Conservation (phyloP, 2,113 vertebrate species). For the Typhlomys cinereus region DNA sequence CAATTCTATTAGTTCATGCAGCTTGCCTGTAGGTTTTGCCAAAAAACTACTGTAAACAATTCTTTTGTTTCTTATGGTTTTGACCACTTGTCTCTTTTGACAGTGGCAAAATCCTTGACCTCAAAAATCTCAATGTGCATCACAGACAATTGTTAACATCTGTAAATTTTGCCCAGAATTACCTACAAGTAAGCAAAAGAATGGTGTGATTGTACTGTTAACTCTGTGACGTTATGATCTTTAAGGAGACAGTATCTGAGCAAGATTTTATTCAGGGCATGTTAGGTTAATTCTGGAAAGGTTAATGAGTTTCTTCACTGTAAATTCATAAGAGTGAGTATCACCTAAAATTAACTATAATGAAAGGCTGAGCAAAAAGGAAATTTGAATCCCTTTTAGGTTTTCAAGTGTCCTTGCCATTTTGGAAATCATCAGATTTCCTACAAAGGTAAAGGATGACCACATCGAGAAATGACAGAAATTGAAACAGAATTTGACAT, state of each 20-base stretch:
- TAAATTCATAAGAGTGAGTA: not conserved
- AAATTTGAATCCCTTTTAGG: constrained; percentile 36
- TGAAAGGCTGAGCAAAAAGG: constrained; percentile 34
- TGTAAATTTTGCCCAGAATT: constrained; percentile 41
- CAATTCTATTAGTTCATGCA: not conserved
- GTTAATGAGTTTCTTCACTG: constrained; percentile 27
- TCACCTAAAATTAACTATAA: constrained; percentile 26
- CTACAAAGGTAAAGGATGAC: not conserved
- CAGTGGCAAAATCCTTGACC: not conserved
- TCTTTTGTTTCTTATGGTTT: not conserved
- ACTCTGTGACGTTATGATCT: not conserved
- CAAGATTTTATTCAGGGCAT: constrained; percentile 29
- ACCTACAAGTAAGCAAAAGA: not conserved
- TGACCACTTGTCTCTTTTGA: not conserved
- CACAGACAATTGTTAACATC: constrained; percentile 30
- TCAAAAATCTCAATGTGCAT: not conserved
- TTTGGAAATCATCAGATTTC: constrained; percentile 48
- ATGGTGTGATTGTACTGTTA: not conserved
- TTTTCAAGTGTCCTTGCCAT: constrained; percentile 38
- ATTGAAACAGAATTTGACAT: constrained; percentile 46
- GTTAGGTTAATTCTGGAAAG: constrained; percentile 10
- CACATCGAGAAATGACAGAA: constrained; percentile 39
- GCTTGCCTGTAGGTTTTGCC: constrained; percentile 2
- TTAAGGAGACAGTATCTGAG: no score
- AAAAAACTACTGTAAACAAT: not conserved